Evolutionary conservation across 2,797 vertebrate genomes (phyloP).

Genomic region (Anableps anableps): DNA sequence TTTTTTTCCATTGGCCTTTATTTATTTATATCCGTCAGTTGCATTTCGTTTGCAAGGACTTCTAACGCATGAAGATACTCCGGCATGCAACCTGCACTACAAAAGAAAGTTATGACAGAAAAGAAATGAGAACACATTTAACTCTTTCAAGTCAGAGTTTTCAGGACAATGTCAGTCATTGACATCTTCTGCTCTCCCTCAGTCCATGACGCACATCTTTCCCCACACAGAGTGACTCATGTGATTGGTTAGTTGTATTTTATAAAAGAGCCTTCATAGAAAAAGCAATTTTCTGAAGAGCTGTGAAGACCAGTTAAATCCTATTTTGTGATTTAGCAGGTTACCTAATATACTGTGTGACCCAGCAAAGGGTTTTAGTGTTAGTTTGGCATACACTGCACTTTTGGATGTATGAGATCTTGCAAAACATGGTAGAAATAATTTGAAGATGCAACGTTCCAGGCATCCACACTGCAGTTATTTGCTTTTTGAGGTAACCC

Average conservation of each 20-base stretch:
- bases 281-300: constrained; percentile 56
- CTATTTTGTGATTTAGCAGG: constrained; percentile 51
- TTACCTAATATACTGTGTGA: constrained; percentile 75
- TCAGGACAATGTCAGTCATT: constrained; percentile 23
- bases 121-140: not conserved
- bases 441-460: not conserved
- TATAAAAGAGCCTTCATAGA: constrained; percentile 52
- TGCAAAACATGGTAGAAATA: not conserved
- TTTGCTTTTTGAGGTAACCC: not conserved
- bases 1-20: constrained; percentile 70
- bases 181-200: constrained; percentile 25
- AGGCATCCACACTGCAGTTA: not conserved
- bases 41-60: constrained; percentile 42
- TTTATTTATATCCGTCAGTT: constrained; percentile 72
- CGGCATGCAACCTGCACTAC: constrained; percentile 29
- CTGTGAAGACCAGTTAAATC: constrained; percentile 45
- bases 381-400: constrained; percentile 43
- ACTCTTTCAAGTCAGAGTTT: constrained; percentile 14
- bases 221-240: constrained; percentile 43
- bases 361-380: constrained; percentile 48
- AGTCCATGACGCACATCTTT: constrained; percentile 51
- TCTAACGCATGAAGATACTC: constrained; percentile 28
- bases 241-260: constrained; percentile 48
- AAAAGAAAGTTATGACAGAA: constrained; percentile 7
- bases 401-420: constrained; percentile 45